A percentile compares a stretch with the other conserved stretches of the same genome.
These are phyloP conservation scores for Gonatopus flavifemur DNA, from an alignment of 1,140 invertebrate genomes.

Conservation along the genomic window DNA sequence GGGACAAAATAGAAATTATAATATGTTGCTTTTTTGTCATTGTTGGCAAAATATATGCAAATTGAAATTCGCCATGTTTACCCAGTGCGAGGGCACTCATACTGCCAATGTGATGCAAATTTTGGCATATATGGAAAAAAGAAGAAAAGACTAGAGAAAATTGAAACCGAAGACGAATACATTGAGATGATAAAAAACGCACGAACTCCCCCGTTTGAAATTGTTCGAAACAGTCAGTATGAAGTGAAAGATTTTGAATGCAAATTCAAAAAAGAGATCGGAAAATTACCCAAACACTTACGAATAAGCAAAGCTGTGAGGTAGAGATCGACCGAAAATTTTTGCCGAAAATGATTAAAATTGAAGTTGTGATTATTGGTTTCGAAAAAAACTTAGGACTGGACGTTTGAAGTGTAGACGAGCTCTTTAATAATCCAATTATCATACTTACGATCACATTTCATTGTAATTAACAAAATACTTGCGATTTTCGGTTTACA, in stretches of 20 bases:
- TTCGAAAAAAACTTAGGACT: no score
- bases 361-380: no score
- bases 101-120: conserved; percentile 27
- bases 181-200: conserved; percentile 14
- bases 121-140: conserved; percentile 24
- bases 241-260: conserved; percentile 7
- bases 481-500: no score
- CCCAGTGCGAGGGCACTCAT: conserved; percentile 26
- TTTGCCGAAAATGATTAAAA: no score
- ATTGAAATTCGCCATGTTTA: conserved; percentile 20
- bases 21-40: conserved; percentile 1
- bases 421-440: no score
- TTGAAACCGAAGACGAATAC: conserved; percentile 19
- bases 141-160: conserved; percentile 22
- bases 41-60: neutral
- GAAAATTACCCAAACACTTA: neutral
- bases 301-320: conserved; percentile 7
- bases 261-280: neutral
- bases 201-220: conserved; percentile 1
- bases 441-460: no score
- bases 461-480: no score
- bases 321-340: no score
- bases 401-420: no score
- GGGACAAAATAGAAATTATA: no score
- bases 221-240: conserved; percentile 1